Base-by-base conservation (phyloP, 2,113 vertebrate genomes). In the Canis aureus region DNA sequence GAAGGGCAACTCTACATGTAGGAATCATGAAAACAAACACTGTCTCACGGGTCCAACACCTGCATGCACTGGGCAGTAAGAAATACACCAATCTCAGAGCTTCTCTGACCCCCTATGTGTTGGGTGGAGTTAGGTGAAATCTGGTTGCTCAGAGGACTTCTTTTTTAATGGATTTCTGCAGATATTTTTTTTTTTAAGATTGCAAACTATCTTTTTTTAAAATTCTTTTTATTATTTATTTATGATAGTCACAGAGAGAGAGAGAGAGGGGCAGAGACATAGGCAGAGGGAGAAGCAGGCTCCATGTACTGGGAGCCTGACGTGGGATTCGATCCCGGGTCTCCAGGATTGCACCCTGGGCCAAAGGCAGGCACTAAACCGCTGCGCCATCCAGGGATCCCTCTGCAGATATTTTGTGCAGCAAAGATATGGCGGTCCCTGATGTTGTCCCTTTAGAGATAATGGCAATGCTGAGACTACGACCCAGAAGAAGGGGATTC, bases 101-200 rank as follows among this genome's bases (percentile, higher is more conserved):
- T 16, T 66, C 64, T 78, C 60, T 16, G 49, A 22, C 11, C 51
- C 51, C 35, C 8, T 5, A 2, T 0, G 9, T 29, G 35, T 43
- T 12, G 23, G 83, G 69, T 15, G 25, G 60, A 3, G 69, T 55
- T 49, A 53, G n/a, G 15, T 29, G 57, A 69, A 51, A 76, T 49
- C 23, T 43, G 16, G 43, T 4, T 60, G 32, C 20, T 67, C 27
- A 38, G 13, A 35, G n/a, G 51, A 57, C 3, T 67, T 76, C 62
- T 71, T 66, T 35, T 53, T 84, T 49, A 66, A 35, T 53, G 64
- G 90, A 35, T 78, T 95, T 95, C 71, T 59, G 35, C 11, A 85
- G 66, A 22, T 78, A 35, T 20, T 20, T 43, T 57, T 38, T 38
- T 38, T 38, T 38, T 38, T 38, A 38, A 38, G 38, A 38, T 38